phyloP scores from a whole-genome alignment of 2,113 vertebrate species.

The Pachypanchax playfairii region DNA sequence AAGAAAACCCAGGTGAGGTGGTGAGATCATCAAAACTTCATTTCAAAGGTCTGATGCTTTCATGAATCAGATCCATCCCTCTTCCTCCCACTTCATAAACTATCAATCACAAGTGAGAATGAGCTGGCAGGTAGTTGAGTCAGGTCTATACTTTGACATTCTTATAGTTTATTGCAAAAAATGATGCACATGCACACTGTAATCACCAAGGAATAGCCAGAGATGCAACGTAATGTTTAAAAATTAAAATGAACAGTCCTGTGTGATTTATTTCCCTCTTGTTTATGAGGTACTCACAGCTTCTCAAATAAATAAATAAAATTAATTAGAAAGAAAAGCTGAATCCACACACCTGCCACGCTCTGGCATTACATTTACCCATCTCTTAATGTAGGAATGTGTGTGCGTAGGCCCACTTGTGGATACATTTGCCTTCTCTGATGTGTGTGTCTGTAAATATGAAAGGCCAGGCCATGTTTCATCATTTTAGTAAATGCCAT shows the following conservation, averaged over 20 bases:
- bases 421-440: slow-evolving; percentile 3
- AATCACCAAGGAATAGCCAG: slow-evolving; percentile 18
- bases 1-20: slow-evolving; percentile 7
- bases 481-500: slow-evolving; percentile 70
- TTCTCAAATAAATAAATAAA: not conserved
- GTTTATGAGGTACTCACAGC: not conserved
- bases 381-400: slow-evolving; percentile 6
- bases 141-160: not conserved
- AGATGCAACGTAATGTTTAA: not conserved
- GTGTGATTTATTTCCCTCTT: slow-evolving; percentile 10
- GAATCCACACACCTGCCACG: slow-evolving; percentile 11
- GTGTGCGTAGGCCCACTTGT: slow-evolving; percentile 2
- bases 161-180: slow-evolving; percentile 6
- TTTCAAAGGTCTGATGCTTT: not conserved
- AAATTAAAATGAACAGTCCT: not conserved
- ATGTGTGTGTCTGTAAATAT: slow-evolving; percentile 40
- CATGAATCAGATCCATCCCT: not conserved
- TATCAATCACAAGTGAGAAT: slow-evolving; percentile 16
- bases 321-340: slow-evolving; percentile 6
- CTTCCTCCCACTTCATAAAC: slow-evolving; percentile 12
- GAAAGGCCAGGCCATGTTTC: slow-evolving; percentile 47
- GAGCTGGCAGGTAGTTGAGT: slow-evolving; percentile 1
- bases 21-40: slow-evolving; percentile 22
- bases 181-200: slow-evolving; percentile 5
- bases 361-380: not conserved